Evolutionary conservation across 2,797 vertebrate genomes (phyloP), one percentile per base, ranked within the genome.

Genomic region (Lagocephalus sceleratus): DNA sequence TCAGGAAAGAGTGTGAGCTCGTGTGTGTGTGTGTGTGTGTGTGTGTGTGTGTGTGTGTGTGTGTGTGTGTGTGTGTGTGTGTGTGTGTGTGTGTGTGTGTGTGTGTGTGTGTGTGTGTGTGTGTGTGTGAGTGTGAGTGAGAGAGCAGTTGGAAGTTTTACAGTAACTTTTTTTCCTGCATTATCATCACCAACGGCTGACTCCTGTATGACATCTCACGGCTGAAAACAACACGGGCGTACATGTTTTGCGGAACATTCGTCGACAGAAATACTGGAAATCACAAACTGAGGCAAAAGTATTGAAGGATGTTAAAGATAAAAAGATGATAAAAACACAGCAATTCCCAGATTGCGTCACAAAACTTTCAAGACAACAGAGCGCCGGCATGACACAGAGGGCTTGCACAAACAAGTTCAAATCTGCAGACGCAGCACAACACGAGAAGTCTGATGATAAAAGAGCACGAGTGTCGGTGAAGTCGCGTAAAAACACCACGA

Each of bases 1-100:
- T 20, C 63, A 54, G 68, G 66, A 71, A 53, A 60, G 54, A 47
- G 43, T 40, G 54, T 54, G 73, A 57, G 53, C 63, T 46, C 16
- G 49, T 48, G 19, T 42, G 39, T 41, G 40, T 47, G 42, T 14
- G 7, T 20, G 42, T 53, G 20, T 44, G 16, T 46, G 39, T 41
- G 40, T 42, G 40, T 42, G 40, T 42, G 32, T 42, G 40, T 42
- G 16, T 17, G n/a, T 44, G 17, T 20, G 19, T 19, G 8, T 20
- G 42, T 2, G 7, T 19, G n/a, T 43, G 2, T 12, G 17, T 43
- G 46, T 40, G 20, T 15, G 54, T 6, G 20, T 20, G 32, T 2
- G n/a, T 5, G 1, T 12, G 38, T 17, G 40, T 7, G 3, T 17
- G 40, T 7, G 16, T 14, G 3, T 14, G 3, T 14, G n/a, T n/a